Percentiles rank a stretch among this genome's conserved stretches.
These are phyloP conservation scores for Cryptoprocta ferox DNA, from an alignment of 2,797 vertebrate genomes.

Conservation along the genomic window DNA sequence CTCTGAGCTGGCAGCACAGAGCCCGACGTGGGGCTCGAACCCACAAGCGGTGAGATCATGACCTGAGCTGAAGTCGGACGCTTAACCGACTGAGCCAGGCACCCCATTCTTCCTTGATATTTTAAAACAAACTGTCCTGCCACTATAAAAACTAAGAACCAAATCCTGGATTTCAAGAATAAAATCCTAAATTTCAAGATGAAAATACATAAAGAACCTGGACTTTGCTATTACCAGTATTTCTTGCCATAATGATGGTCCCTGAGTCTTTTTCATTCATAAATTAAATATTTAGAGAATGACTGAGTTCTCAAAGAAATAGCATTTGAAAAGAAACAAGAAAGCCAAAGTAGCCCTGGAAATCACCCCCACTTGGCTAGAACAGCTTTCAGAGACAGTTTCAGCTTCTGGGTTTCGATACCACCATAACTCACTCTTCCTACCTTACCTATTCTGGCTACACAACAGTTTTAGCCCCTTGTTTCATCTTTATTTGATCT, in stretches of 20 bases:
- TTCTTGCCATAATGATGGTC: background rate
- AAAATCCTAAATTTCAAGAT: conserved; percentile 6
- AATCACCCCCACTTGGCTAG: background rate
- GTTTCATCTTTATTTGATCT: background rate
- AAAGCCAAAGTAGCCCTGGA: background rate
- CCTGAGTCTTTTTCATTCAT: background rate
- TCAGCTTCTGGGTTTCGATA: background rate
- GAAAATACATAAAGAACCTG: background rate
- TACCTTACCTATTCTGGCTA: background rate
- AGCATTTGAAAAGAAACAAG: conserved; percentile 6
- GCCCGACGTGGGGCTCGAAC: no score
- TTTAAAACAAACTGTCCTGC: conserved; percentile 4
- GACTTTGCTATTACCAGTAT: background rate
- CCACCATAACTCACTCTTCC: background rate
- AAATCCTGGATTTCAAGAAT: conserved; percentile 16
- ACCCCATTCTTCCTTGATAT: background rate
- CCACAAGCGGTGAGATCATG: no score
- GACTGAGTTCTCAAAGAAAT: conserved; percentile 12
- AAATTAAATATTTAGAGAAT: conserved; percentile 44
- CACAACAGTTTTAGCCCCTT: background rate
- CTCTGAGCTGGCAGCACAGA: no score
- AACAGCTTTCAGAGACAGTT: background rate
- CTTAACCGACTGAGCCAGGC: no score
- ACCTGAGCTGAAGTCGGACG: no score
- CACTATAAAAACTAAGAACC: conserved; percentile 42